These are phyloP conservation scores for Apamea epomidion DNA, from an alignment of 2,888 invertebrate genomes.

Conservation along the genomic window DNA sequence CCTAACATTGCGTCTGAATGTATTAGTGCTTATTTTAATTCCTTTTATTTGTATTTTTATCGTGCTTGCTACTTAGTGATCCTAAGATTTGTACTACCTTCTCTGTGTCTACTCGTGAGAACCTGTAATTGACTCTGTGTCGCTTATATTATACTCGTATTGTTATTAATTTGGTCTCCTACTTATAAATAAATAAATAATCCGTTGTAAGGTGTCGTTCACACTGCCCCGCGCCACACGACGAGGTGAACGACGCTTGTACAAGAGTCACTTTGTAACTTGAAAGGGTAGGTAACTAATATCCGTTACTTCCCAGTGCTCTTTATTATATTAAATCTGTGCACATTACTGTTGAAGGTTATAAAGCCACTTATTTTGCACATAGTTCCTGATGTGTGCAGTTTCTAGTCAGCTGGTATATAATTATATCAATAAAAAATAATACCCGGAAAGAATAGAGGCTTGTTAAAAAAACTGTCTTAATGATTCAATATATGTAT, in stretches of 20 bases:
- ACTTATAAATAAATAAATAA: background rate
- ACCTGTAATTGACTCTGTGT: no score
- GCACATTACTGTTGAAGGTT: background rate
- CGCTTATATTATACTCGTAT: no score
- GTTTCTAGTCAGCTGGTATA: background rate
- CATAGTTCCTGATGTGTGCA: background rate
- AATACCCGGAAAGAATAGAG: background rate
- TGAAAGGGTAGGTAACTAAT: background rate
- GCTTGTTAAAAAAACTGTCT: background rate
- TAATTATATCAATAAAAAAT: no score
- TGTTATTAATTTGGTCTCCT: no score
- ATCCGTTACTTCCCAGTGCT: background rate
- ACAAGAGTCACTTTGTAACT: background rate
- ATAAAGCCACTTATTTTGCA: background rate
- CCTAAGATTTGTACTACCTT: no score
- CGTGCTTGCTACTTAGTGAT: no score
- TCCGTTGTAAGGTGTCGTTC: no score
- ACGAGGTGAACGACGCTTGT: background rate
- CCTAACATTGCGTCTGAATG: no score
- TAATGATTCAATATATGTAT: no score
- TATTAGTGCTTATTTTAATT: no score
- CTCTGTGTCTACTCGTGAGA: no score
- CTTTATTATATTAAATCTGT: background rate
- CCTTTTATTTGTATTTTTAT: no score
- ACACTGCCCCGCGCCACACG: background rate